Conservation (phyloP, 2,888 invertebrate species). For the Celastrina argiolus region DNA sequence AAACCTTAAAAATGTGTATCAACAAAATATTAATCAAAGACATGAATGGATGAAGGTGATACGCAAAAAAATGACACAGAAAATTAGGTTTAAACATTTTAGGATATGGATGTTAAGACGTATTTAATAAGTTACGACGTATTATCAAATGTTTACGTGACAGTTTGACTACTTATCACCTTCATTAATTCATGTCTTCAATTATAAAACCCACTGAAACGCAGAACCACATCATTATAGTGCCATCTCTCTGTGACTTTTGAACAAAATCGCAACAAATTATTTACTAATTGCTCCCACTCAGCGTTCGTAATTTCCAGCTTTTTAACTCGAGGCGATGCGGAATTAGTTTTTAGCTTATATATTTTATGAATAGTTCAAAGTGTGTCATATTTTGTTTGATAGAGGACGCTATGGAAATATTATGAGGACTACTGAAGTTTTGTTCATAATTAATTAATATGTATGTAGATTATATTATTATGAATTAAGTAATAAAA, state of each 20-base stretch:
- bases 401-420: neutral
- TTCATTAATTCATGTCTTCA: neutral
- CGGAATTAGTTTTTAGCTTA: conserved; percentile 3
- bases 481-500: too few relatives aligned
- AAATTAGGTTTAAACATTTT: too few relatives aligned
- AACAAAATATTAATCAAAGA: too few relatives aligned
- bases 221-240: neutral
- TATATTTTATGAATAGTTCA: conserved; percentile 2
- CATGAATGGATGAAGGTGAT: too few relatives aligned
- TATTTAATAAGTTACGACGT: too few relatives aligned
- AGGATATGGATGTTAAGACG: too few relatives aligned
- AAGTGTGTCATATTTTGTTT: conserved; percentile 4
- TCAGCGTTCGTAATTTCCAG: conserved; percentile 26
- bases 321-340: conserved; percentile 20
- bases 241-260: conserved; percentile 17
- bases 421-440: neutral
- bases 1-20: too few relatives aligned
- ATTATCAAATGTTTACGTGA: too few relatives aligned
- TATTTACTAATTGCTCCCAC: conserved; percentile 31
- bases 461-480: neutral
- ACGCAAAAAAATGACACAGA: too few relatives aligned
- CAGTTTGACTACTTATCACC: too few relatives aligned
- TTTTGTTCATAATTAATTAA: neutral
- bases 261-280: conserved; percentile 27
- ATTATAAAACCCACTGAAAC: neutral